phyloP scores from a whole-genome alignment of 2,113 vertebrate genomes.

The Lagenorhynchus albirostris region DNA sequence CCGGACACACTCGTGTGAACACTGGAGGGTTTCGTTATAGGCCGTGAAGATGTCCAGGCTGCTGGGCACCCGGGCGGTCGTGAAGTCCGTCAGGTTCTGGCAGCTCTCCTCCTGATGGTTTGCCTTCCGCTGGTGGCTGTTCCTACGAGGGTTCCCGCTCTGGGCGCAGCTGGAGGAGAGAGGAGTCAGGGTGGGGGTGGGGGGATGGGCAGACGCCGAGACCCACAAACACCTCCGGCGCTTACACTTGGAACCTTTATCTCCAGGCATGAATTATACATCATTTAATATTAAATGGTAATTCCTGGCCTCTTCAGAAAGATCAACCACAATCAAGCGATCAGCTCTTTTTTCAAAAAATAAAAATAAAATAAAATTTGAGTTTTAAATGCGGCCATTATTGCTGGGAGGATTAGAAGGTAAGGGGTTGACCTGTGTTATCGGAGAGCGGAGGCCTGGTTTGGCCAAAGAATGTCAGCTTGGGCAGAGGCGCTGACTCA shows the following conservation, averaged over 20 bases:
- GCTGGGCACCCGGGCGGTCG: conserved; percentile 93
- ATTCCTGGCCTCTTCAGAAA: conserved; percentile 47
- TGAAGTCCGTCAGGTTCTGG: conserved; percentile 98
- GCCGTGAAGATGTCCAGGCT: conserved; percentile 98
- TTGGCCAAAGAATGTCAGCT: background rate
- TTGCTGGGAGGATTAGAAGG: background rate
- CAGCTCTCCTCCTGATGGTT: conserved; percentile 99
- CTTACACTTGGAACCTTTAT: accelerated
- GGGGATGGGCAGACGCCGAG: background rate
- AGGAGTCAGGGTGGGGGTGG: background rate
- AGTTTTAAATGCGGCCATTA: conserved; percentile 50
- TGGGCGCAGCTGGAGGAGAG: conserved; percentile 90
- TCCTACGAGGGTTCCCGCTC: conserved; percentile 92
- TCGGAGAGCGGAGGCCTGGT: background rate
- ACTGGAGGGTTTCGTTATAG: conserved; percentile 97
- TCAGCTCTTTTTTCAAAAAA: background rate
- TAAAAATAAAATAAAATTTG: conserved; percentile 10
- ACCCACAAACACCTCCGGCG: accelerated
- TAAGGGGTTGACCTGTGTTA: background rate
- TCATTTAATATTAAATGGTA: background rate
- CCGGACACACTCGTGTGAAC: conserved; percentile 96
- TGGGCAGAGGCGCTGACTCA: background rate
- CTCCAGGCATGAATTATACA: background rate
- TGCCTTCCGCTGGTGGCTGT: conserved; percentile 96
- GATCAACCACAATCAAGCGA: conserved; percentile 30